phyloP scores from a whole-genome alignment of 1,140 invertebrate genomes.

The Drosophila truncata region DNA sequence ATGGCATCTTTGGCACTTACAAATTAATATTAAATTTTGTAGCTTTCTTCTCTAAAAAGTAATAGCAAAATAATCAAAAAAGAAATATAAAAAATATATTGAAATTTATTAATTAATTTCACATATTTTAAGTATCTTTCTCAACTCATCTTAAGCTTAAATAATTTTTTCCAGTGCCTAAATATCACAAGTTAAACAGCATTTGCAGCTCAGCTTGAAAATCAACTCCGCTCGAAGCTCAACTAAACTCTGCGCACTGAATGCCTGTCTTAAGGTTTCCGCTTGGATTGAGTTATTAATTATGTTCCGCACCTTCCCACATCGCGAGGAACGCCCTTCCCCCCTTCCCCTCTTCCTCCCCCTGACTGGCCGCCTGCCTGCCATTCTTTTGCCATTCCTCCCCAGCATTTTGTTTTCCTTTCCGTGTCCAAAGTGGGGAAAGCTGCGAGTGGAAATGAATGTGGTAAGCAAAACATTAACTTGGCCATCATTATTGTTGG shows the following conservation, averaged over 20 bases:
- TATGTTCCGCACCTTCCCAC: constrained; percentile 55
- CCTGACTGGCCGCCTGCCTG: constrained; percentile 1
- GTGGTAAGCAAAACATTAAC: constrained; percentile 61
- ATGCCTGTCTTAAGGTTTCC: constrained; percentile 69
- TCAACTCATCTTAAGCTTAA: not conserved
- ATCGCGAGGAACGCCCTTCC: constrained; percentile 7
- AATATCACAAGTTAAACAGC: constrained; percentile 19
- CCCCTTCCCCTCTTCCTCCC: not conserved
- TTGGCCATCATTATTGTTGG: constrained; percentile 55
- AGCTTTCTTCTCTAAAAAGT: too few species aligned
- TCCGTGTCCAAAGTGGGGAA: constrained; percentile 45
- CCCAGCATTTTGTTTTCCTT: constrained; percentile 28
- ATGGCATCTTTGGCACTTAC: too few species aligned
- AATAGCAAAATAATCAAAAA: not conserved
- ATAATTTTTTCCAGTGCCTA: constrained; percentile 7
- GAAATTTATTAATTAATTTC: not conserved
- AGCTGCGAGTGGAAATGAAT: constrained; percentile 60
- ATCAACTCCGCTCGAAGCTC: not conserved
- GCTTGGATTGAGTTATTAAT: constrained; percentile 85
- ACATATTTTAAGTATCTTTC: accelerated
- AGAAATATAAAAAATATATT: not conserved
- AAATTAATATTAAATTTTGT: too few species aligned
- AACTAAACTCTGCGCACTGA: constrained; percentile 42
- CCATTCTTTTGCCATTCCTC: constrained; percentile 32
- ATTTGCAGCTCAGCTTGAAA: constrained; percentile 19